phyloP scores from a whole-genome alignment of 1,140 invertebrate species.

The Bursaphelenchus mucronatus region DNA sequence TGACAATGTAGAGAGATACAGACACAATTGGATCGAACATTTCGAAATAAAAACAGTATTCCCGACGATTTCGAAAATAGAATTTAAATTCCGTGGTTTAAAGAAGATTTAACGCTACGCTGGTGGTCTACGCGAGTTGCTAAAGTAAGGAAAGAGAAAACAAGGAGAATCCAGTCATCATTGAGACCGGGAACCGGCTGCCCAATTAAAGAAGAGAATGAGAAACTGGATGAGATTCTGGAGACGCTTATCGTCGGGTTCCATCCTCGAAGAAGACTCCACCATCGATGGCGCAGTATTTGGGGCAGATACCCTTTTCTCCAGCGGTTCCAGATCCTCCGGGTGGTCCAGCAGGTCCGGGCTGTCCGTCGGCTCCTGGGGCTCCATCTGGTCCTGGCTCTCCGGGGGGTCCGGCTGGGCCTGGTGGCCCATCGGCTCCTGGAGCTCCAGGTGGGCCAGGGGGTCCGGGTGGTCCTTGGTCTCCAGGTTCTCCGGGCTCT shows the following conservation, averaged over 20 bases:
- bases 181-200: too few species aligned
- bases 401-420: slow-evolving; percentile 26
- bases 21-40: too few species aligned
- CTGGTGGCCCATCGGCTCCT: slow-evolving; percentile 50
- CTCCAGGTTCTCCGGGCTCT: slow-evolving; percentile 58
- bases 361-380: slow-evolving; percentile 45
- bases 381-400: slow-evolving; percentile 38
- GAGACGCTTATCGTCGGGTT: slow-evolving; percentile 34
- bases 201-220: too few species aligned
- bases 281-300: slow-evolving; percentile 42
- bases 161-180: too few species aligned
- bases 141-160: too few species aligned
- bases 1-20: too few species aligned
- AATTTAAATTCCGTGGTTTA: too few species aligned
- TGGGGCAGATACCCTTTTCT: slow-evolving; percentile 55
- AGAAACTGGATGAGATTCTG: too few species aligned
- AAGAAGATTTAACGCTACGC: too few species aligned
- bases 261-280: slow-evolving; percentile 51
- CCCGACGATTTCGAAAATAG: too few species aligned
- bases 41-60: too few species aligned
- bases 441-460: slow-evolving; percentile 47
- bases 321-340: slow-evolving; percentile 49
- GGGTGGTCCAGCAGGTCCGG: slow-evolving; percentile 47
- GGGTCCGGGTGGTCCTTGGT: slow-evolving; percentile 39
- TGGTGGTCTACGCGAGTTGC: too few species aligned